These are phyloP conservation scores for Dryocosmus kuriphilus DNA, from an alignment of 2,888 invertebrate genomes.

Conservation along the genomic window DNA sequence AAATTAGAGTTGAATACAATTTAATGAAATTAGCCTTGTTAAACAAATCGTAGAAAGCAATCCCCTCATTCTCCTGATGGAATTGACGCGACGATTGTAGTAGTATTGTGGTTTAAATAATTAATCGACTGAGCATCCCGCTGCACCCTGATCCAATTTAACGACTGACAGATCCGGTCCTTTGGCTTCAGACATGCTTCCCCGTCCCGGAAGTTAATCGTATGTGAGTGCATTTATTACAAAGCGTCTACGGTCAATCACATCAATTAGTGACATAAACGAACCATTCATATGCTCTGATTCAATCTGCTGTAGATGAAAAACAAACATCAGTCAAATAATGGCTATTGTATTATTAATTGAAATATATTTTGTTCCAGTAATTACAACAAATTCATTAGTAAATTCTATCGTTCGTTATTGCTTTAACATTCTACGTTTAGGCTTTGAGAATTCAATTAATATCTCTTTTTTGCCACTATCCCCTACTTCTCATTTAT, in stretches of 20 bases:
- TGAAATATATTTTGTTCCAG: background rate
- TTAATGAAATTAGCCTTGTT: constrained; percentile 6
- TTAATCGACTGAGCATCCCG: constrained; percentile 19
- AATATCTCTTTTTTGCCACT: too few species aligned
- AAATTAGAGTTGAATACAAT: background rate
- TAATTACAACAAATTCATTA: background rate
- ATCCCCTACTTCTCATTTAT: too few species aligned
- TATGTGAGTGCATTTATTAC: constrained; percentile 10
- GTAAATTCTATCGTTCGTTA: background rate
- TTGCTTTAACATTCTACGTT: background rate
- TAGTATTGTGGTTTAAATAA: constrained; percentile 2
- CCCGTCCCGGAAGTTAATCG: constrained; percentile 24
- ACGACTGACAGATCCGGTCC: constrained; percentile 31
- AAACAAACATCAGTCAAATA: background rate
- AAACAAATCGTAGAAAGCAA: too few species aligned
- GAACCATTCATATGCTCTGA: background rate
- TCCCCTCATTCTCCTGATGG: too few species aligned
- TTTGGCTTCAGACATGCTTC: constrained; percentile 7
- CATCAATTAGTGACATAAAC: constrained; percentile 6
- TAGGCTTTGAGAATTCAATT: too few species aligned
- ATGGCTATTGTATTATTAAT: background rate
- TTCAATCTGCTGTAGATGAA: background rate
- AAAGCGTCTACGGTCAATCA: constrained; percentile 6
- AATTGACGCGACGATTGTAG: background rate
- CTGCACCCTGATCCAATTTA: constrained; percentile 32